Conservation (phyloP, 2,113 vertebrate genomes). For the Rafetus swinhoei region DNA sequence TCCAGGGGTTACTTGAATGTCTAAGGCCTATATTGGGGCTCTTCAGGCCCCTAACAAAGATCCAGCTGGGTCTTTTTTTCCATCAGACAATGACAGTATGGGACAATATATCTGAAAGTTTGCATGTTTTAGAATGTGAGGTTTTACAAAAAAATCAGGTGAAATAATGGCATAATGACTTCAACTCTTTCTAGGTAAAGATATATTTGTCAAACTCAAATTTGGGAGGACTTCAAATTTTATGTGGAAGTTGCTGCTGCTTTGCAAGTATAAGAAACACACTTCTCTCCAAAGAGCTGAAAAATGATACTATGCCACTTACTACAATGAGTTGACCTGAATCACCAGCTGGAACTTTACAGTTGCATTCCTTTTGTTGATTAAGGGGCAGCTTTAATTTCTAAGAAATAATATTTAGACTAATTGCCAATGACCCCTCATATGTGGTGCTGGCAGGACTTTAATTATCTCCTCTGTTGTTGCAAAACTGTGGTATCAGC, state of each 20-base stretch:
- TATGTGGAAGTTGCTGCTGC: not conserved
- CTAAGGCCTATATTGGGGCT: not conserved
- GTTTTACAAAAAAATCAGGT: not conserved
- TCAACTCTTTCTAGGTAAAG: constrained; percentile 25
- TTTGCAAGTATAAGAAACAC: not conserved
- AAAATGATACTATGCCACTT: not conserved
- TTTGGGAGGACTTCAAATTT: not conserved
- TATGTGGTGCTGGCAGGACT: not conserved
- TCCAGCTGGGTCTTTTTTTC: constrained; percentile 40
- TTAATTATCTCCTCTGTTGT: not conserved
- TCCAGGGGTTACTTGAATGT: not conserved
- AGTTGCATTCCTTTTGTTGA: not conserved
- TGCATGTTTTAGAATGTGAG: constrained; percentile 9
- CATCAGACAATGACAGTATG: constrained; percentile 2
- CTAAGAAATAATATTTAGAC: not conserved
- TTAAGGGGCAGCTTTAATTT: not conserved
- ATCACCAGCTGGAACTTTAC: not conserved
- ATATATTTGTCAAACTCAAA: constrained; percentile 38
- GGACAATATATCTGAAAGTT: constrained; percentile 26
- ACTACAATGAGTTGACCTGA: not conserved
- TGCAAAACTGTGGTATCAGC: not conserved
- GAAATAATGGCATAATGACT: constrained; percentile 22
- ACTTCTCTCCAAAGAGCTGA: not conserved
- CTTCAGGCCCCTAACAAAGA: not conserved
- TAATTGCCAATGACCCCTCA: not conserved